These are phyloP conservation scores for Resseliella maxima DNA, from an alignment of 2,888 invertebrate genomes.

Conservation along the genomic window DNA sequence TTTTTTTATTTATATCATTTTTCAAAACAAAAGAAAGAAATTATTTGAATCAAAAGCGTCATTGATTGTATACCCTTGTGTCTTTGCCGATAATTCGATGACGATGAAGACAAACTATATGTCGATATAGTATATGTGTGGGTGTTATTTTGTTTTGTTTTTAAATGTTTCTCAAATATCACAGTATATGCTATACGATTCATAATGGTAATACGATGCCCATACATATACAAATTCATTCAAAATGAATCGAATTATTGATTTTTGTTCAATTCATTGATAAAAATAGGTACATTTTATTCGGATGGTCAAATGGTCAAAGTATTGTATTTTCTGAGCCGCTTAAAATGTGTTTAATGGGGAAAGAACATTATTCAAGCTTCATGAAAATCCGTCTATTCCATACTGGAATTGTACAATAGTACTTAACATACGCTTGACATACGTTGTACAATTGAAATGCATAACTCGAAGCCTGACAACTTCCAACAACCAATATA, in stretches of 20 bases:
- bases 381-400: conserved; percentile 16
- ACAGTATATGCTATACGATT: not conserved
- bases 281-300: not conserved
- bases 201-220: not conserved
- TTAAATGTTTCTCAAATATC: not conserved
- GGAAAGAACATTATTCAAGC: conserved; percentile 25
- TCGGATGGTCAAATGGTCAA: not conserved
- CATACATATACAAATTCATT: not conserved
- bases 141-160: not conserved
- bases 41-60: not conserved
- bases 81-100: not conserved
- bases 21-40: not conserved
- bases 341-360: not conserved
- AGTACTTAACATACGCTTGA: conserved; percentile 44
- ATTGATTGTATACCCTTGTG: not conserved
- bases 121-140: no score
- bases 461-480: conserved; percentile 25
- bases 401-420: conserved; percentile 26
- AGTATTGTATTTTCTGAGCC: not conserved
- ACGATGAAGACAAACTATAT: not conserved
- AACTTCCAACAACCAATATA: conserved; percentile 36
- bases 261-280: conserved; percentile 16
- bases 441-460: conserved; percentile 43
- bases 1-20: not conserved
- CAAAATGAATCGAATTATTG: conserved; percentile 30